Evolutionary conservation across 2,797 vertebrate genomes (phyloP), one percentile per base, ranked within the genome.

Genomic region (Pseudopleuronectes americanus): DNA sequence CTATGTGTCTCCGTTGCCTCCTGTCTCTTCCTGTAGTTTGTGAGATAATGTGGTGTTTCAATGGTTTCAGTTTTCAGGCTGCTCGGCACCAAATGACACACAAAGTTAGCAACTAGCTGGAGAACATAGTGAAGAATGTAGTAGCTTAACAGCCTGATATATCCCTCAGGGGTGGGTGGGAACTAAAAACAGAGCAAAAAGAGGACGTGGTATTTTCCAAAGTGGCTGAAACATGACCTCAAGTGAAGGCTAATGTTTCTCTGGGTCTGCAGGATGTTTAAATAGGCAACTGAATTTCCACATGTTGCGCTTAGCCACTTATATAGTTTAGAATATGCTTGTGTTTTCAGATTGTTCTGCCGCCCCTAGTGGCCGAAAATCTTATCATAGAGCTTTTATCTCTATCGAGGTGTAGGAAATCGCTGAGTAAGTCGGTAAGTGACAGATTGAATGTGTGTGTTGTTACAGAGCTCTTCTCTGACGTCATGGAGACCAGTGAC

Each of bases 401-500:
- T 33, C 8, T 33, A 33, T 33, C 31, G 8, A 38, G 3, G 12
- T 38, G 12, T 38, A 38, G 36, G 13, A 13, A 38, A 38, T 38
- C 36, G 31, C 31, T 38, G 36, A 38, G 16, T 51, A 4, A 13
- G 8, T 28, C 31, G 10, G 10, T 36, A 0, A 45, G 6, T 13
- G 12, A 43, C 19, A 17, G 36, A 38, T 43, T 57, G 14, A 26
- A 4, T 57, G 26, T 47, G 47, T 62, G 43, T 64, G 57, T 70
- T 9, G 26, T 68, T 76, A 19, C 93, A 99, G 97, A 95, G 81
- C 95, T 99, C 80, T 98, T 98, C 90, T 92, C 92, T 60, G 94
- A 94, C 54, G 94, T 96, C 66, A 74, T 89, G 66, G 96, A 98
- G 72, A 98, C 96, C 1, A 96, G 94, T 60, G 79, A 90, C 70